Percentiles rank a stretch among this genome's conserved stretches.
Conservation (phyloP, 2,113 vertebrate species). For the Boleophthalmus pectinirostris region DNA sequence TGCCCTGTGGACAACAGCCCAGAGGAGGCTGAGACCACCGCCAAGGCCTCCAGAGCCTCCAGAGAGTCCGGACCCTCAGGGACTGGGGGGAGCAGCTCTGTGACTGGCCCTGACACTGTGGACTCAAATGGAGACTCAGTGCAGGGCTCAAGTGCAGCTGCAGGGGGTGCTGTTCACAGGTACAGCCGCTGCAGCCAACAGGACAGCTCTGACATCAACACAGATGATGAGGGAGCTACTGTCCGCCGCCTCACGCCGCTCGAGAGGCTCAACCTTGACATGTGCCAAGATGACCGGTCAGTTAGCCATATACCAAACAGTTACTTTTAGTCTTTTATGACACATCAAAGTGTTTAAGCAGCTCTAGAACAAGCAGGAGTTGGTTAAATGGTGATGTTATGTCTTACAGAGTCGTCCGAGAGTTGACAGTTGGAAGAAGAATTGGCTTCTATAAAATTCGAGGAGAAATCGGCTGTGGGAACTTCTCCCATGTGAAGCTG, state of each 20-base stretch:
- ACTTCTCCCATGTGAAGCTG: conserved; percentile 97
- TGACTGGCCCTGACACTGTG: conserved; percentile 31
- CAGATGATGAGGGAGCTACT: conserved; percentile 76
- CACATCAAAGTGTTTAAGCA: background rate
- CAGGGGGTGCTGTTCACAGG: conserved; percentile 52
- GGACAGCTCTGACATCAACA: conserved; percentile 82
- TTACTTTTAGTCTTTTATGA: background rate
- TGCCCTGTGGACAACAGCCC: conserved; percentile 76
- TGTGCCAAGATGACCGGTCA: conserved; percentile 88
- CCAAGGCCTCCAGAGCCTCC: conserved; percentile 27
- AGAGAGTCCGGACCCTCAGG: conserved; percentile 27
- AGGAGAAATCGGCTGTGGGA: conserved; percentile 95
- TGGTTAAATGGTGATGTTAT: background rate
- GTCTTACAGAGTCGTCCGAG: conserved; percentile 83
- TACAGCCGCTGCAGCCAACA: conserved; percentile 79
- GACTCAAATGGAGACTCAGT: conserved; percentile 50
- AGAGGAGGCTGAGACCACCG: conserved; percentile 46
- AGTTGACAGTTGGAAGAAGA: conserved; percentile 90
- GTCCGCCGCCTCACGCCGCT: conserved; percentile 85
- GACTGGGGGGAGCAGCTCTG: conserved; percentile 37
- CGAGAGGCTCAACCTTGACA: conserved; percentile 90
- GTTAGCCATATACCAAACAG: background rate
- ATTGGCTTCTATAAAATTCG: conserved; percentile 96
- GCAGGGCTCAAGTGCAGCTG: conserved; percentile 38
- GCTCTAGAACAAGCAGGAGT: too few species aligned